These are phyloP conservation scores for Botrylloides violaceus DNA, from an alignment of 23 tunicate species.

Conservation along the genomic window DNA sequence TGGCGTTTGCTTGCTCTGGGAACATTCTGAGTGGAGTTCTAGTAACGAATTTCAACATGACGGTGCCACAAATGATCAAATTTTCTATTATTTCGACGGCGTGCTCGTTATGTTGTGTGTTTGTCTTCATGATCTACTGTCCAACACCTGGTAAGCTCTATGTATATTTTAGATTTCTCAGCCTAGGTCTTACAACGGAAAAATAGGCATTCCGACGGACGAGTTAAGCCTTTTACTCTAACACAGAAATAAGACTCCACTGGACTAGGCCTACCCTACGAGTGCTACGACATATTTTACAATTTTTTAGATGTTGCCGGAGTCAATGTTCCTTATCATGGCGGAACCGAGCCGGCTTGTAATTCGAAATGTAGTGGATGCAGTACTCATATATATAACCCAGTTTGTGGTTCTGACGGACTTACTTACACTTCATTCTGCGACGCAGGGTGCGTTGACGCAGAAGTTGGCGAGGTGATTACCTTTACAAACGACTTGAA, in stretches of 20 bases:
- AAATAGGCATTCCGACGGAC: no score
- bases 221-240: no score
- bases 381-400: conserved; percentile 34
- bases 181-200: no score
- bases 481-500: background rate
- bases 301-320: conserved; percentile 59
- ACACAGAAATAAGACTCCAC: no score
- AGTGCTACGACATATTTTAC: background rate
- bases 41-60: conserved; percentile 45
- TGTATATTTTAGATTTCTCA: no score
- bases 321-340: conserved; percentile 27
- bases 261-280: background rate
- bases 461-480: background rate
- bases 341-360: conserved; percentile 19
- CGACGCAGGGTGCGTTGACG: conserved; percentile 53
- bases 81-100: conserved; percentile 31
- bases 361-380: conserved; percentile 36
- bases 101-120: conserved; percentile 13
- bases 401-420: conserved; percentile 73
- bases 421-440: conserved; percentile 71
- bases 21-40: conserved; percentile 53
- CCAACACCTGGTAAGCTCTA: conserved; percentile 33
- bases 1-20: conserved; percentile 40
- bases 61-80: conserved; percentile 54
- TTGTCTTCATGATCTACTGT: conserved; percentile 42